Conservation (phyloP, 2,113 vertebrate genomes). For the Hydropotes inermis region DNA sequence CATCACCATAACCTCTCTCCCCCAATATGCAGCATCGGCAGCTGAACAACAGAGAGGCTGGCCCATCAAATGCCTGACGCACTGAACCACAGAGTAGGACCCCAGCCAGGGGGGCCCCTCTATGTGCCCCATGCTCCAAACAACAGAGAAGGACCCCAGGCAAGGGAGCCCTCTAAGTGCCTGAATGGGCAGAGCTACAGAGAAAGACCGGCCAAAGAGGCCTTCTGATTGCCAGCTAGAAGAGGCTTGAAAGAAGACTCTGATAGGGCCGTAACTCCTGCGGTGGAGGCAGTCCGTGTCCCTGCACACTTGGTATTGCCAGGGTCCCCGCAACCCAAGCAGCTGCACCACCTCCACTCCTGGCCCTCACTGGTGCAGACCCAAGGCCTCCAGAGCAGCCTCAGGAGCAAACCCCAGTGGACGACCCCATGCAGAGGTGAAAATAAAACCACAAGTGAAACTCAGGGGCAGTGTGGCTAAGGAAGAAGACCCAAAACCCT, state of each 20-base stretch:
- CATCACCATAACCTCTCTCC: neutral
- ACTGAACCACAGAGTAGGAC: neutral
- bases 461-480: neutral
- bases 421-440: neutral
- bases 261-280: neutral
- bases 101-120: neutral
- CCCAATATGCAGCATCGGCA: neutral
- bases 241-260: neutral
- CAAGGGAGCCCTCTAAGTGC: neutral
- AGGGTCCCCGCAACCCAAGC: neutral
- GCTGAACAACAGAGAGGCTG: neutral
- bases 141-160: neutral
- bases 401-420: neutral
- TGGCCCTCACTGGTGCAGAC: neutral
- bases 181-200: neutral
- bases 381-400: neutral
- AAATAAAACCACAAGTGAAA: neutral
- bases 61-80: neutral
- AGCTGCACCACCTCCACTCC: neutral
- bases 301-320: neutral
- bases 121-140: rapidly evolving
- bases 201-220: neutral
- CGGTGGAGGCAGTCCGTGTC: rapidly evolving
- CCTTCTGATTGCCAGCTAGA: neutral
- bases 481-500: rapidly evolving